Conservation (phyloP, 2,888 invertebrate species). For the Aphrophora alni region DNA sequence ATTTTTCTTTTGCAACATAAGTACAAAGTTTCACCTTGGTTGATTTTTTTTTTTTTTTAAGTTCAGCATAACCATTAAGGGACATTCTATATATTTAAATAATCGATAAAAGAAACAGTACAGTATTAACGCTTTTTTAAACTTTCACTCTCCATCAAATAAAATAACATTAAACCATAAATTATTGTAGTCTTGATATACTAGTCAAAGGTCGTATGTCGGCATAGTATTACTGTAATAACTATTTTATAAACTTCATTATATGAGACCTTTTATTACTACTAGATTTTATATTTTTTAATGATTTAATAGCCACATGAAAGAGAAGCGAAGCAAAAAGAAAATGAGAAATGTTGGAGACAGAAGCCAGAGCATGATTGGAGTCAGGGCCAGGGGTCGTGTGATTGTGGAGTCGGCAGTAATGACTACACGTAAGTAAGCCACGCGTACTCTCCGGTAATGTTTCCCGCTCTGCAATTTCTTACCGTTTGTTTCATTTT, state of each 20-base stretch:
- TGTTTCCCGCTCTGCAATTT: neutral
- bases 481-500: neutral
- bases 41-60: too few species aligned
- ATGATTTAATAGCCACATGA: constrained; percentile 5
- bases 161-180: too few species aligned
- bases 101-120: too few species aligned
- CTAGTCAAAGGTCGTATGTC: neutral
- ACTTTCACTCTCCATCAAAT: too few species aligned
- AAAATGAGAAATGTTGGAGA: constrained; percentile 4
- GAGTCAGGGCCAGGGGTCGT: neutral
- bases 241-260: neutral
- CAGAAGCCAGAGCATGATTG: neutral
- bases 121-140: too few species aligned
- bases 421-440: neutral
- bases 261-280: constrained; percentile 2
- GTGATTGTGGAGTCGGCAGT: neutral
- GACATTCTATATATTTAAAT: too few species aligned
- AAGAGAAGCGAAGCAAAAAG: constrained; percentile 5
- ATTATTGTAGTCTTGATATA: too few species aligned
- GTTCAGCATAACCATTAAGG: too few species aligned
- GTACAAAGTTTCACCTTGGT: too few species aligned
- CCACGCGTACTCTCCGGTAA: neutral
- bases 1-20: too few species aligned
- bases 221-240: neutral
- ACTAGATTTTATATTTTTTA: neutral